Conservation (phyloP, 64 coral and sea anemone species). For the Pocillopora damicornis region DNA sequence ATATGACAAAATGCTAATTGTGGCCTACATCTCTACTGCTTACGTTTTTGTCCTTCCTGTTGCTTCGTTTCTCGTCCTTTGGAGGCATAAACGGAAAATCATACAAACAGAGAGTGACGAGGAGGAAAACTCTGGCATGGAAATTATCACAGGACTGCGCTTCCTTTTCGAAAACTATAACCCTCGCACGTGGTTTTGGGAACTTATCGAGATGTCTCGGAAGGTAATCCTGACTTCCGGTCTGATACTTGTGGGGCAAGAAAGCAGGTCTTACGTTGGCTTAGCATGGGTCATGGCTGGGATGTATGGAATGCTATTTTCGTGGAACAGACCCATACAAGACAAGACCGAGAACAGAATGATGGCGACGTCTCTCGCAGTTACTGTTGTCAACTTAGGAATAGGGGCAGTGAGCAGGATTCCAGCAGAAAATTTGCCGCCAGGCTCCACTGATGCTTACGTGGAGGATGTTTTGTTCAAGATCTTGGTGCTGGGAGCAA, state of each 20-base stretch:
- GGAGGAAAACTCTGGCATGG: not conserved
- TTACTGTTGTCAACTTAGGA: conserved; percentile 31
- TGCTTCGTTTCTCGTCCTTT: not conserved
- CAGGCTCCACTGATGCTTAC: not conserved
- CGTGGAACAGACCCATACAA: conserved; percentile 32
- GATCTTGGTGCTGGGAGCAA: not conserved
- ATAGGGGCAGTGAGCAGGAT: conserved; percentile 30
- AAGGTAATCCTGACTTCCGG: conserved; percentile 46
- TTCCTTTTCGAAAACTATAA: conserved; percentile 55
- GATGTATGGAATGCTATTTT: conserved; percentile 34
- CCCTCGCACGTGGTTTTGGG: conserved; percentile 50
- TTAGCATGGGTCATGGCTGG: conserved; percentile 27
- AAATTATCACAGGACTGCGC: conserved; percentile 14
- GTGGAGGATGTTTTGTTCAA: not conserved
- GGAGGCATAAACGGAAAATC: conserved; percentile 1
- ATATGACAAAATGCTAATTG: not conserved
- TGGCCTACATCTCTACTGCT: conserved; percentile 1
- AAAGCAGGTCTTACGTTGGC: conserved; percentile 42
- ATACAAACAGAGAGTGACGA: not conserved
- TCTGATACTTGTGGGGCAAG: conserved; percentile 22
- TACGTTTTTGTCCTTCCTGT: not conserved
- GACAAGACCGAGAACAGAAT: conserved; percentile 30
- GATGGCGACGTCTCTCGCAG: conserved; percentile 19
- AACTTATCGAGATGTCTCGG: conserved; percentile 50
- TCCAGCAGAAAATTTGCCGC: not conserved